These are phyloP conservation scores for Coenonympha glycerion DNA, from an alignment of 2,888 invertebrate species.

Conservation along the genomic window DNA sequence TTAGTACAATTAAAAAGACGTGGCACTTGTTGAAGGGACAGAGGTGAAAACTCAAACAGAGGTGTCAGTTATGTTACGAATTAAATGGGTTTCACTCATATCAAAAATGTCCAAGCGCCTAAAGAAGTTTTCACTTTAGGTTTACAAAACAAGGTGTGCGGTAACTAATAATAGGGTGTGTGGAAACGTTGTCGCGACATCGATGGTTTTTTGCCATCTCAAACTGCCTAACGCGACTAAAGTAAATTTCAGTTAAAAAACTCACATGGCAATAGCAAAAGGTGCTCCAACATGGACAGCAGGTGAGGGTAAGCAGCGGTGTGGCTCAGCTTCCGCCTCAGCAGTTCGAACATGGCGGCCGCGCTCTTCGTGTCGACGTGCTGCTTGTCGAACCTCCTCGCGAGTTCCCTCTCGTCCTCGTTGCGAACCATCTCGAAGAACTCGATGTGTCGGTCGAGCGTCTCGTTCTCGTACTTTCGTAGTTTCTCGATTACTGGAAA, in stretches of 20 bases:
- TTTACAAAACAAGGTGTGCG: no score
- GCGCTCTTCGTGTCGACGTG: constrained; percentile 97
- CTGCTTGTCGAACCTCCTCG: constrained; percentile 91
- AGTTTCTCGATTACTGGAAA: constrained; percentile 89
- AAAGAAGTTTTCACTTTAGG: no score
- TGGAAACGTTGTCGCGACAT: no score
- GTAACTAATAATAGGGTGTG: no score
- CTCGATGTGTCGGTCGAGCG: constrained; percentile 95
- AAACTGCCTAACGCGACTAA: no score
- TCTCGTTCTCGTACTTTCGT: constrained; percentile 93
- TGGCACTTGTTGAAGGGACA: no score
- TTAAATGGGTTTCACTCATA: no score
- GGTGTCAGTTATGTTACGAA: no score
- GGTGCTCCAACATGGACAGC: constrained; percentile 91
- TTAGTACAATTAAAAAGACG: no score
- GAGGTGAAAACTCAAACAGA: no score
- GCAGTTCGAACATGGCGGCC: constrained; percentile 91
- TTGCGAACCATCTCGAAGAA: constrained; percentile 99
- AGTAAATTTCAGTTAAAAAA: not conserved
- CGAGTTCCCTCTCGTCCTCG: constrained; percentile 96
- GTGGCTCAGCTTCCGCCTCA: constrained; percentile 91
- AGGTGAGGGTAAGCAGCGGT: constrained; percentile 96
- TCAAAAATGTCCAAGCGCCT: no score
- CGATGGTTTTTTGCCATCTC: no score
- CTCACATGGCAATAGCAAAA: constrained; percentile 80